Evolutionary conservation across 2,797 vertebrate species (phyloP), one percentile per base, ranked within the genome.

Genomic region (Onychomys leucogaster): DNA sequence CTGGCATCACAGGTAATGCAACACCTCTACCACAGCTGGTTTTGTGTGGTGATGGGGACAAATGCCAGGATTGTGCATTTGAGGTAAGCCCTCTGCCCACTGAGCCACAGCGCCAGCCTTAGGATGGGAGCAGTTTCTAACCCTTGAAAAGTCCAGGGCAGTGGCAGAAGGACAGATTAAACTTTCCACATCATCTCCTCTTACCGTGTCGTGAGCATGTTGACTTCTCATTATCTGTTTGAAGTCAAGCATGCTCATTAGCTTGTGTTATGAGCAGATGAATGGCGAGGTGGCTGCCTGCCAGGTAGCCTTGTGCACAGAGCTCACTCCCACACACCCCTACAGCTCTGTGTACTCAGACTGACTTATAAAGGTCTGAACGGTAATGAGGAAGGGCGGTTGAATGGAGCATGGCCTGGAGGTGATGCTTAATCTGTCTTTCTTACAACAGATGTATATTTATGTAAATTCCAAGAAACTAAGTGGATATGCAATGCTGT

Each of bases 171-270:
- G 82, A 37, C 46, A 69, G 46, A 89, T 89, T 29, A 86, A 94
- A 37, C 67, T 85, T 94, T 25, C 78, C 75, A 23, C 57, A 94
- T 49, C 57, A 65, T 29, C 25, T 34, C 91, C 49, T 76, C 96
- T 95, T 78, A 71, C 71, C 13, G 1, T 63, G 46, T 77, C 89
- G 29, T 82, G 90, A 89, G 27, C 83, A 19, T 63, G 41, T 59
- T 75, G 86, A 86, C 78, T 96, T 63, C n/a, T 43, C 90, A 76
- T 90, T 94, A 61, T 96, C 49, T 78, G 19, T 46, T 78, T 89
- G 90, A 85, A 96, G 90, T 85, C 57, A 95, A 86, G 73, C 57
- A 23, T 57, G 61, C 73, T 77, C 67, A 29, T 90, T 81, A 92
- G 78, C 86, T 91, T 84, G 69, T 80, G 37, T 80, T 46, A 6